A percentile compares a stretch with the other conserved stretches of the same genome.
phyloP scores from a whole-genome alignment of 2,888 invertebrate species.

The Shargacucullia verbasci region DNA sequence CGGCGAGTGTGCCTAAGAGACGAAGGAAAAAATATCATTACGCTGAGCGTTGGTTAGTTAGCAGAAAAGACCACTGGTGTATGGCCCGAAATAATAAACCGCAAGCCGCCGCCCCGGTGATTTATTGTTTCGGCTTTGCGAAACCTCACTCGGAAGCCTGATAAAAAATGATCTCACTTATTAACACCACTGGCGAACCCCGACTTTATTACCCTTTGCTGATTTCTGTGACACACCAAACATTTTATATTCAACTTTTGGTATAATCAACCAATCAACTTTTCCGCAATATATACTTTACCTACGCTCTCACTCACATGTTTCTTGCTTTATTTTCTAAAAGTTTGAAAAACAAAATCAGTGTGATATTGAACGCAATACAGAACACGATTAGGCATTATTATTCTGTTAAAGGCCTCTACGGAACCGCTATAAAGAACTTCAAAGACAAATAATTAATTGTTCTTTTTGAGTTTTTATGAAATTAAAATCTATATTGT shows the following conservation, averaged over 20 bases:
- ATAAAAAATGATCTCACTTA: slow-evolving; percentile 87
- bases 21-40: slow-evolving; percentile 77
- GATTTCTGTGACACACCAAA: slow-evolving; percentile 66
- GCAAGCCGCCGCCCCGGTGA: slow-evolving; percentile 78
- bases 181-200: slow-evolving; percentile 79
- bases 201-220: slow-evolving; percentile 79
- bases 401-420: slow-evolving; percentile 31
- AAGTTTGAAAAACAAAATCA: no score
- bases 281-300: slow-evolving; percentile 41
- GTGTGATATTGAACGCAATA: slow-evolving; percentile 2
- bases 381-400: slow-evolving; percentile 15
- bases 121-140: slow-evolving; percentile 86
- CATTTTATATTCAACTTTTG: slow-evolving; percentile 63
- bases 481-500: slow-evolving; percentile 41
- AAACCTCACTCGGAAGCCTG: slow-evolving; percentile 83
- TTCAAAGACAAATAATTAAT: slow-evolving; percentile 46
- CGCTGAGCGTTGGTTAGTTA: slow-evolving; percentile 79
- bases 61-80: slow-evolving; percentile 76
- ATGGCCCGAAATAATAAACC: slow-evolving; percentile 85
- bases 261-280: slow-evolving; percentile 60
- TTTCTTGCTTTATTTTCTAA: slow-evolving; percentile 42
- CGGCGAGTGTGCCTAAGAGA: slow-evolving; percentile 61
- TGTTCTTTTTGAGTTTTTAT: slow-evolving; percentile 26
- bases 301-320: slow-evolving; percentile 15
- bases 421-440: slow-evolving; percentile 25